A percentile compares a stretch with the other conserved stretches of the same genome.
These are phyloP conservation scores for Oreochromis spilurus DNA, from an alignment of 2,113 vertebrate species.

Conservation along the genomic window DNA sequence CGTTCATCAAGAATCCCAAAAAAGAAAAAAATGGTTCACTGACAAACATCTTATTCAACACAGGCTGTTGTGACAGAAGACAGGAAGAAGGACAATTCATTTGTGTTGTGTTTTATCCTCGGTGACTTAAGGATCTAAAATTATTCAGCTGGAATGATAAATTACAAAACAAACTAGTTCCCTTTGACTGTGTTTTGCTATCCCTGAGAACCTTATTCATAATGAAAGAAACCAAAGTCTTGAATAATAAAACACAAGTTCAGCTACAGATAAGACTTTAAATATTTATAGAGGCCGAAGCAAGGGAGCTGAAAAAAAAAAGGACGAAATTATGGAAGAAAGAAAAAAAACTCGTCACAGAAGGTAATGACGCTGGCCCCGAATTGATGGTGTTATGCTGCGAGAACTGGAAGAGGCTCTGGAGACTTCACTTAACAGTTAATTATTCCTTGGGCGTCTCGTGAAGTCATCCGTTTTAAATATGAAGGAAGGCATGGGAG, in stretches of 20 bases:
- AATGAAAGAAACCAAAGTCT: slow-evolving; percentile 59
- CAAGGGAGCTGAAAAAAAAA: slow-evolving; percentile 1
- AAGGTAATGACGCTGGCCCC: neutral
- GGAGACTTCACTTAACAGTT: neutral
- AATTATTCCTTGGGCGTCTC: neutral
- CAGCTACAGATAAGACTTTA: slow-evolving; percentile 61
- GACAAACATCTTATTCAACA: neutral
- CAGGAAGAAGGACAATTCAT: slow-evolving; percentile 5
- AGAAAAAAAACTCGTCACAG: neutral
- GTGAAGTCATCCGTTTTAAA: neutral
- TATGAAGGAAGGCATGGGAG: neutral
- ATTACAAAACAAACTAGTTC: slow-evolving; percentile 54
- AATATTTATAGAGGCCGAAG: slow-evolving; percentile 56
- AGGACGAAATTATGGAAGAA: neutral
- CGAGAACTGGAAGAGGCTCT: neutral
- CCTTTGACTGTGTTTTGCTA: slow-evolving; percentile 70
- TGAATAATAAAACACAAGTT: slow-evolving; percentile 68
- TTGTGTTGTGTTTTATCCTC: neutral
- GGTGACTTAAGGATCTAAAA: slow-evolving; percentile 29
- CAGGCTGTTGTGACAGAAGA: slow-evolving; percentile 3
- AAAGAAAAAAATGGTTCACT: slow-evolving; percentile 11
- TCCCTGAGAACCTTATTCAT: slow-evolving; percentile 77
- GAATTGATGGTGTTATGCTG: neutral
- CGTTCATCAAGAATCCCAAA: neutral
- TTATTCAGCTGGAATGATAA: slow-evolving; percentile 58